These are phyloP conservation scores for Aplysia californica DNA, from an alignment of 1,140 invertebrate species.

Conservation along the genomic window DNA sequence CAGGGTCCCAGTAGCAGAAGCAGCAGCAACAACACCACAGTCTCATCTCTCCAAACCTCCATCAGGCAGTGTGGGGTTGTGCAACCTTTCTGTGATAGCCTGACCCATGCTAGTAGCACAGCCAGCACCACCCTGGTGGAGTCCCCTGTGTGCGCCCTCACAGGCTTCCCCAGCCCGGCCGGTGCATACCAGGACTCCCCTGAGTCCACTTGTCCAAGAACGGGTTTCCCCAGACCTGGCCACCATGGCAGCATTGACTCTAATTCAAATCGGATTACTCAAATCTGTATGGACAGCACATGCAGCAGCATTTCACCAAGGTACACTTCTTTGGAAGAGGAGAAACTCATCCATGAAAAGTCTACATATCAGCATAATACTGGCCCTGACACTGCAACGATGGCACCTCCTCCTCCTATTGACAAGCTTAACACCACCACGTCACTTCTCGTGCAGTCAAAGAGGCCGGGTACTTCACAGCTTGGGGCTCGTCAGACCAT, in stretches of 20 bases:
- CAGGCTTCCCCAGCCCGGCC: slow-evolving; percentile 22
- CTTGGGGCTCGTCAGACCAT: no score
- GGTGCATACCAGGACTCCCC: neutral
- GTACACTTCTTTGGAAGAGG: no score
- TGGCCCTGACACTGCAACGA: no score
- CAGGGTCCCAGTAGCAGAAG: neutral
- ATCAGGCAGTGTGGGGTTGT: neutral
- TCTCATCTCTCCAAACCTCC: neutral
- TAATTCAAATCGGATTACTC: no score
- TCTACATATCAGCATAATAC: no score
- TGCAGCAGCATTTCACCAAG: no score
- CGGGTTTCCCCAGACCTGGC: slow-evolving; percentile 19
- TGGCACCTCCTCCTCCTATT: no score
- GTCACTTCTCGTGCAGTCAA: neutral
- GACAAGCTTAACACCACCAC: neutral
- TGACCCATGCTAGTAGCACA: no score
- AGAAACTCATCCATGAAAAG: no score
- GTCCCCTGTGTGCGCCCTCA: slow-evolving; percentile 22
- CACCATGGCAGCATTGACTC: slow-evolving; percentile 6
- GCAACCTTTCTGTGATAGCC: no score
- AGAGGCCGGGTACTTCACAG: neutral
- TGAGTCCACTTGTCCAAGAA: slow-evolving; percentile 9
- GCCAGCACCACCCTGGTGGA: neutral
- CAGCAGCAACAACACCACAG: no score
- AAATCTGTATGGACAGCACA: no score